Evolutionary conservation across 2,888 invertebrate species (phyloP).

Genomic region (Diplolepis rosae): DNA sequence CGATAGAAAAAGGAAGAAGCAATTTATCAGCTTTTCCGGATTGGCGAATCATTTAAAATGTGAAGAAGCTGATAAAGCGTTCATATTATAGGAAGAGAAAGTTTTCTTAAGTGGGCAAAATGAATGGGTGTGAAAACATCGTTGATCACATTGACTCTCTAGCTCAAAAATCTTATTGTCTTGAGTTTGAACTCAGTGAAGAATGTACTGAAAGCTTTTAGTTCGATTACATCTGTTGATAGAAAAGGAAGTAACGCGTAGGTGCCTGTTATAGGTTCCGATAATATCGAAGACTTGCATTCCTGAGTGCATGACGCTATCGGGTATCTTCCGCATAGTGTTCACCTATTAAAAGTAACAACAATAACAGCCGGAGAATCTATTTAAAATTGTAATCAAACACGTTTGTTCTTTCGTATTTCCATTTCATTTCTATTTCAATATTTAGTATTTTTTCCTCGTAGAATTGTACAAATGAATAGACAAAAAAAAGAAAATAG

Average conservation of each 20-base stretch:
- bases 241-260: slow-evolving; percentile 50
- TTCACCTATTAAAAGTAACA: slow-evolving; percentile 22
- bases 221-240: slow-evolving; percentile 26
- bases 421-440: not conserved
- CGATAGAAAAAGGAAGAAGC: not conserved
- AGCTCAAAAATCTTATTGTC: slow-evolving; percentile 19
- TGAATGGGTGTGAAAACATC: not conserved
- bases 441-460: not conserved
- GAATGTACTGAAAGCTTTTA: slow-evolving; percentile 4
- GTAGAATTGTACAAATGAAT: too few relatives aligned
- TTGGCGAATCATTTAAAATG: not conserved
- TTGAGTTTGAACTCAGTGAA: slow-evolving; percentile 14
- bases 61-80: slow-evolving; percentile 10
- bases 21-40: not conserved
- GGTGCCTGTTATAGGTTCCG: slow-evolving; percentile 59
- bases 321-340: slow-evolving; percentile 36
- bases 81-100: slow-evolving; percentile 3
- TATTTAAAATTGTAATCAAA: slow-evolving; percentile 1
- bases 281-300: slow-evolving; percentile 57
- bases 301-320: slow-evolving; percentile 53
- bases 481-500: too few relatives aligned
- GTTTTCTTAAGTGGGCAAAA: slow-evolving; percentile 4
- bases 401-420: not conserved
- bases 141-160: slow-evolving; percentile 7
- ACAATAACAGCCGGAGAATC: not conserved